These are phyloP conservation scores for Megalonaias nervosa DNA, from an alignment of 1,140 invertebrate genomes.

Conservation along the genomic window DNA sequence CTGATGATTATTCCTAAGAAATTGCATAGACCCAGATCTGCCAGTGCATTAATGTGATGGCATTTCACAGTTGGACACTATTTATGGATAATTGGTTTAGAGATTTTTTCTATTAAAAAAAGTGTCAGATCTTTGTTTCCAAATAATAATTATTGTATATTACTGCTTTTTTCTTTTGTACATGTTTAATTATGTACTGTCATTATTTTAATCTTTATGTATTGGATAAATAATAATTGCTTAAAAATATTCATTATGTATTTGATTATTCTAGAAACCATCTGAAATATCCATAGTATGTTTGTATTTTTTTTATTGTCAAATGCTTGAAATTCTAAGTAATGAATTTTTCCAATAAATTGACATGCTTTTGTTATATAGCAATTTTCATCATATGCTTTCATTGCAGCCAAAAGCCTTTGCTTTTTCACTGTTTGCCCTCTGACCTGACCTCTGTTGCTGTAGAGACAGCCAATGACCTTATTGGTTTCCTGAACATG, in stretches of 20 bases:
- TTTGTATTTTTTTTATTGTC: neutral
- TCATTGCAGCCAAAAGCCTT: conserved; percentile 71
- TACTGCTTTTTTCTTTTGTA: too few relatives aligned
- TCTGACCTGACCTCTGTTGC: conserved; percentile 72
- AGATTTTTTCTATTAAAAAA: too few relatives aligned
- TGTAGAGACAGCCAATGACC: conserved; percentile 44
- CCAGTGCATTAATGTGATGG: too few relatives aligned
- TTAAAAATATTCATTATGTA: neutral
- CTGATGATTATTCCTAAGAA: too few relatives aligned
- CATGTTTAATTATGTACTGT: too few relatives aligned
- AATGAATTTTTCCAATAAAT: neutral
- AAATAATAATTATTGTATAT: too few relatives aligned
- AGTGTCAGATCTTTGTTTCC: too few relatives aligned
- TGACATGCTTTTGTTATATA: neutral
- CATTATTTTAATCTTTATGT: too few relatives aligned
- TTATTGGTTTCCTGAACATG: conserved; percentile 87
- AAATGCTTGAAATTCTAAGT: neutral
- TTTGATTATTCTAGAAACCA: neutral
- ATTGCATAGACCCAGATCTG: too few relatives aligned
- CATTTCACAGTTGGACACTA: too few relatives aligned
- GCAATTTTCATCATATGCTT: conserved; percentile 21
- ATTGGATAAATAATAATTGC: too few relatives aligned
- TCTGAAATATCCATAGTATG: neutral
- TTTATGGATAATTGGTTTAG: too few relatives aligned
- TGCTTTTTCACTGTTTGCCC: conserved; percentile 91